Percentiles rank a stretch among this genome's conserved stretches.
phyloP scores from a whole-genome alignment of 2,113 vertebrate species.

The Myotis lucifugus region DNA sequence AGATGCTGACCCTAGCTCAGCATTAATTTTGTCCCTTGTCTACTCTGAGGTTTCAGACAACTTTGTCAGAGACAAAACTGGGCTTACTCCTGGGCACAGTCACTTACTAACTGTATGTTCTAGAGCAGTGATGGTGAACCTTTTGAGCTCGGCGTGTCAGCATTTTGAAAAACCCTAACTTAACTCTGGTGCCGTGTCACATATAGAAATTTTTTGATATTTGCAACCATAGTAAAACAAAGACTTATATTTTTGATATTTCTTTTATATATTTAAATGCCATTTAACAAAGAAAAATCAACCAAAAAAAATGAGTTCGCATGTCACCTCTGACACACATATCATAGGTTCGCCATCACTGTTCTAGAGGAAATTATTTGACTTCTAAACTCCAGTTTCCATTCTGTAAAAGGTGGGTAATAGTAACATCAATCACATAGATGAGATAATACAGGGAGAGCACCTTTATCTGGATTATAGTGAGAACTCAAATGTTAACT shows the following conservation, averaged over 20 bases:
- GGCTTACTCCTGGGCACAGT: neutral
- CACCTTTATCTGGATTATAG: neutral
- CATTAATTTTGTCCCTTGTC: neutral
- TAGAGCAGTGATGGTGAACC: neutral
- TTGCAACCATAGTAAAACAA: too few species aligned
- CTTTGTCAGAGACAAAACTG: neutral
- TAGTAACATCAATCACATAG: neutral
- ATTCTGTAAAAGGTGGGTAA: neutral
- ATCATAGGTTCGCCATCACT: neutral
- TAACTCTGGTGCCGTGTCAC: too few species aligned
- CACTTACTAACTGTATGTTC: neutral
- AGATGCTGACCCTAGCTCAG: neutral
- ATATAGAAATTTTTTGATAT: too few species aligned
- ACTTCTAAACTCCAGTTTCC: neutral
- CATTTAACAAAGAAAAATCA: too few species aligned
- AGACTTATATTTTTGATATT: too few species aligned
- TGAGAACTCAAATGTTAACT: neutral
- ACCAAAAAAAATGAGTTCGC: too few species aligned
- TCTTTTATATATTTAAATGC: too few species aligned
- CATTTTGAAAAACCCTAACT: too few species aligned
- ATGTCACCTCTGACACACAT: too few species aligned
- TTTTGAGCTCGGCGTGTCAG: too few species aligned
- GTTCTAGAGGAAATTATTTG: constrained; percentile 32
- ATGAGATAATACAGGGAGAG: neutral
- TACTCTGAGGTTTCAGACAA: neutral